Base-by-base conservation (phyloP, 1,140 invertebrate species). In the Drosophila littoralis region DNA sequence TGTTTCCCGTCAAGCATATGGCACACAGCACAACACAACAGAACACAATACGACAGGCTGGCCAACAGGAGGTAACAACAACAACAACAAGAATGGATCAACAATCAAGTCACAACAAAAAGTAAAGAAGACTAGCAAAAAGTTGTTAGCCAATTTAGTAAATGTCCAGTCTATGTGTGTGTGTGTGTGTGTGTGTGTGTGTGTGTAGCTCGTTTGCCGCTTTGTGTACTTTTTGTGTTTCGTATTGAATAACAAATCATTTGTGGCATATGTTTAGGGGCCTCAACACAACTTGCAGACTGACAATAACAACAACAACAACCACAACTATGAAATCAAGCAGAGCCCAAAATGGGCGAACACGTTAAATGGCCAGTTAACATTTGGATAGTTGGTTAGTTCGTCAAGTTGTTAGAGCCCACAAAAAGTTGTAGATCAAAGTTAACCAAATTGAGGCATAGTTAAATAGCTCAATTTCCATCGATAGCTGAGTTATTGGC, bases 231-330 rank as follows among this genome's bases (percentile, higher is more conserved):
- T 86, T 86, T 77, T 54, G 51, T 78, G 81, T 86, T 73, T 81
- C 78, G 82, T 74, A 86, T 86, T 86, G 82, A 86, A 86, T 86
- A 86, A 86, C 82, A 86, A 86, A 86, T 86, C 79, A 86, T 81
- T 81, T 86, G 82, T 81, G 69, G 78, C 82, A 86, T 86, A 81
- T 86, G 82, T 69, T 81, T 51, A 54, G 75, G 64, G 65, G 57
- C 36, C 64, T 17, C 6, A 60, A 38, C 46, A 67, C 58, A 73
- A 60, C 54, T 46, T 54, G 32, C 35, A 33, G 35, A 22, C n/a
- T 38, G 51, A 15, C 33, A 36, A 3, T 9, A 12, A 28, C 4
- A 28, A 6, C 15, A 61, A 40, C 15, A 42, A 17, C 50, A 63
- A 45, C 42, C 43, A 22, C 50, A 32, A 9, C n/a, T 13, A 33